A percentile compares a stretch with the other conserved stretches of the same genome.
These are phyloP conservation scores for Phenacoccus solenopsis DNA, from an alignment of 1,140 invertebrate genomes.

Conservation along the genomic window DNA sequence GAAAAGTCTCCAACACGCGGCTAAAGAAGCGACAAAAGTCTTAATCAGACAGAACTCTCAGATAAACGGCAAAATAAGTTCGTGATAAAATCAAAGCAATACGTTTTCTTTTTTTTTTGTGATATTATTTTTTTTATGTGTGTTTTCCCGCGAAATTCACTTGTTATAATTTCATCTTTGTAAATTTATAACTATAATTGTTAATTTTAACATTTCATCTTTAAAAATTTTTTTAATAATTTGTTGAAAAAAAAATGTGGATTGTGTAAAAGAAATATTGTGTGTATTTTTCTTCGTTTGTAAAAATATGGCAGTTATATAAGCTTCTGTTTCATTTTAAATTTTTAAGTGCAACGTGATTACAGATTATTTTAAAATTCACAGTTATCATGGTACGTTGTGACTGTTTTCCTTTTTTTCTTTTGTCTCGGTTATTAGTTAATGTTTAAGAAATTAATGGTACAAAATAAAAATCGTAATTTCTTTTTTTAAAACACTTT, in stretches of 20 bases:
- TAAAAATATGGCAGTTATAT: neutral
- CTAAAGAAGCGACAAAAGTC: constrained; percentile 35
- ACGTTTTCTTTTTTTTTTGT: neutral
- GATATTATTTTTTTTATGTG: neutral
- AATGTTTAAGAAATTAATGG: neutral
- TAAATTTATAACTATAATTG: neutral
- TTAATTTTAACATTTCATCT: neutral
- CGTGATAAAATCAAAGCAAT: constrained; percentile 8
- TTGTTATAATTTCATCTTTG: constrained; percentile 7
- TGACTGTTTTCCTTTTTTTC: neutral
- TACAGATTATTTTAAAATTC: no score
- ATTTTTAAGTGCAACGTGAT: no score
- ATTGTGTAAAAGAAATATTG: neutral
- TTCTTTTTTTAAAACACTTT: no score
- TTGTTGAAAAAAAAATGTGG: neutral
- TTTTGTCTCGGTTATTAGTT: neutral
- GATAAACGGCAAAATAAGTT: constrained; percentile 7
- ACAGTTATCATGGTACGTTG: neutral
- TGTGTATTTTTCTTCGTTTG: neutral
- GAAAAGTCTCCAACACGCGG: constrained; percentile 62
- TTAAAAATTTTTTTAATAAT: neutral
- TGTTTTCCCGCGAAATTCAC: neutral
- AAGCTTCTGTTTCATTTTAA: neutral
- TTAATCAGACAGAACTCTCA: neutral
- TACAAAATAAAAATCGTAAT: neutral